phyloP scores from a whole-genome alignment of 2,888 invertebrate genomes.

The Oithona nana region DNA sequence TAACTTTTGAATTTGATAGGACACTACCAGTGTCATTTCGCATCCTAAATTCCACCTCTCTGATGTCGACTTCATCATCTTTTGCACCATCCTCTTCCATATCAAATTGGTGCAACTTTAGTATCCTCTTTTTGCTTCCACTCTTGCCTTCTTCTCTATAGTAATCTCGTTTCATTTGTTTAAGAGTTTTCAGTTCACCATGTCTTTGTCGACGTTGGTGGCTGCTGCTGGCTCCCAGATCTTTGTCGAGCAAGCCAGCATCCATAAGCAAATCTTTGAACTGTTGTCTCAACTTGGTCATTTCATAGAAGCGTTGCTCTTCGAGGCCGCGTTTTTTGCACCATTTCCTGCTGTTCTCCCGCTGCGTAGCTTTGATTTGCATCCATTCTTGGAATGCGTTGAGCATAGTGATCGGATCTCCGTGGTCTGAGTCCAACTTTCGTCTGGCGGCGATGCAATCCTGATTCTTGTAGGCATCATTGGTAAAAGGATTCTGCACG shows the following conservation, averaged over 20 bases:
- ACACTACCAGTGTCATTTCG: constrained; percentile 53
- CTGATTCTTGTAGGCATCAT: constrained; percentile 44
- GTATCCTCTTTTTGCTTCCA: constrained; percentile 45
- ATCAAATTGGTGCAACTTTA: constrained; percentile 38
- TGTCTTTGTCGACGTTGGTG: constrained; percentile 60
- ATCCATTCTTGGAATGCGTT: constrained; percentile 37
- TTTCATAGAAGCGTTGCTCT: constrained; percentile 91
- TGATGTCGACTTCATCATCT: constrained; percentile 42
- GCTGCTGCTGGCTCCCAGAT: constrained; percentile 29
- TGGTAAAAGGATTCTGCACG: constrained; percentile 80
- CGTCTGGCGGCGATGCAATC: constrained; percentile 40
- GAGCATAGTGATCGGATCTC: constrained; percentile 77
- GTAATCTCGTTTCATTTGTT: constrained; percentile 51
- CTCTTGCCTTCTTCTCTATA: constrained; percentile 26
- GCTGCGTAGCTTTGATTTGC: constrained; percentile 43
- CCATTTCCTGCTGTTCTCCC: constrained; percentile 47
- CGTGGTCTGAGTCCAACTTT: constrained; percentile 75
- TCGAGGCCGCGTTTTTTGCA: constrained; percentile 73
- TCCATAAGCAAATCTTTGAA: constrained; percentile 58
- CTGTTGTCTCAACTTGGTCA: constrained; percentile 76
- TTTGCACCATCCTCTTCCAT: constrained; percentile 39
- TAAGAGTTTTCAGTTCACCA: constrained; percentile 71
- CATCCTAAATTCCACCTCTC: constrained; percentile 69
- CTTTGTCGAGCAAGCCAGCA: constrained; percentile 25
- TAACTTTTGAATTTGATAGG: constrained; percentile 41